phyloP scores from a whole-genome alignment of 2,888 invertebrate genomes.

The Nymphalis urticae region DNA sequence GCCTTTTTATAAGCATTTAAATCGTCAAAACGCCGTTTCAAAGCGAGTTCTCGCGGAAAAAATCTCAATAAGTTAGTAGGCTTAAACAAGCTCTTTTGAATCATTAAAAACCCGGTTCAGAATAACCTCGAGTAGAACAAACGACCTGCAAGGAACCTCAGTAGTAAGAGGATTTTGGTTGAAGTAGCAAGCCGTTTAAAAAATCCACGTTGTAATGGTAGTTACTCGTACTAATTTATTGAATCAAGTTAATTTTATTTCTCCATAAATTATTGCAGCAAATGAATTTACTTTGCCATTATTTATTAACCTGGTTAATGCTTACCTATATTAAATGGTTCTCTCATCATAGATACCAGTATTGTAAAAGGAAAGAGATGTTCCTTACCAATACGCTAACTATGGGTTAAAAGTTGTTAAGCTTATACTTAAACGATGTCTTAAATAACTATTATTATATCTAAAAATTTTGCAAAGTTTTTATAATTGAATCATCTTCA shows the following conservation, averaged over 20 bases:
- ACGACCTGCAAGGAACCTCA: slow-evolving; percentile 33
- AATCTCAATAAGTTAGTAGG: slow-evolving; percentile 35
- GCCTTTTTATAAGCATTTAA: slow-evolving; percentile 25
- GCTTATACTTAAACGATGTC: too few relatives aligned
- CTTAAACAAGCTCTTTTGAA: slow-evolving; percentile 37
- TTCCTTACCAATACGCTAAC: too few relatives aligned
- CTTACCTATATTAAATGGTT: too few relatives aligned
- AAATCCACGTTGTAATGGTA: slow-evolving; percentile 27
- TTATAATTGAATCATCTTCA: too few relatives aligned
- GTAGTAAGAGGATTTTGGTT: slow-evolving; percentile 29
- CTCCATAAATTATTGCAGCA: not conserved
- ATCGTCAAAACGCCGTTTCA: slow-evolving; percentile 27
- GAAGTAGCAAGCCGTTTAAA: slow-evolving; percentile 27
- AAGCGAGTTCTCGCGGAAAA: slow-evolving; percentile 26
- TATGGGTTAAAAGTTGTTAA: too few relatives aligned
- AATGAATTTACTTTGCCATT: not conserved
- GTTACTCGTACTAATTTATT: slow-evolving; percentile 21
- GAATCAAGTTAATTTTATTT: slow-evolving; percentile 3
- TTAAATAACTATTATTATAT: too few relatives aligned
- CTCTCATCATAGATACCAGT: too few relatives aligned
- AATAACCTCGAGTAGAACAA: slow-evolving; percentile 35
- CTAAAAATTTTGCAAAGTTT: too few relatives aligned
- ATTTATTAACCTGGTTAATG: too few relatives aligned
- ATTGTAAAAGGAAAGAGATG: too few relatives aligned
- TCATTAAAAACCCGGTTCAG: slow-evolving; percentile 35